Evolutionary conservation across 2,797 vertebrate genomes (phyloP), one percentile per base, ranked within the genome.

Genomic region (Cynopterus sphinx): DNA sequence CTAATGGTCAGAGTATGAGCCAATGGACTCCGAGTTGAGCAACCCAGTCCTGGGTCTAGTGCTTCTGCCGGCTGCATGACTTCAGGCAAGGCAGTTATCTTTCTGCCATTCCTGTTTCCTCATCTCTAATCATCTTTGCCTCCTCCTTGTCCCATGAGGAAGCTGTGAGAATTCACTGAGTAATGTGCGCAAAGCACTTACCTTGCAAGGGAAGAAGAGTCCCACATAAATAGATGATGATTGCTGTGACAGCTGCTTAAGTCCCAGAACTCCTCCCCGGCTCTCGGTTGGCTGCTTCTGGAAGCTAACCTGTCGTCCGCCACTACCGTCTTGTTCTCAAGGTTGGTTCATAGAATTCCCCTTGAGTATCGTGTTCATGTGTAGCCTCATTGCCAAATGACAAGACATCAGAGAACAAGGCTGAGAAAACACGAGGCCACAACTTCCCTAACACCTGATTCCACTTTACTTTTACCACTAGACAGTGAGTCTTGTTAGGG

Each of bases 121-220:
- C 96, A 90, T 91, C 90, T 95, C 79, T 93, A 85, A 87, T 85
- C 26, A 87, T 91, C 92, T 93, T 57, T 49, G 57, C 94, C 94
- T 89, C 88, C 95, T 96, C 96, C 97, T 85, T 84, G 78, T 59
- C 91, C 83, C 24, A 28, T 16, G 73, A 96, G 92, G 90, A 97
- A 95, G 95, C 96, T 95, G 91, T 95, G 96, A 96, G 97, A 96
- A 97, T 90, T 96, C 81, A 95, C 96, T 96, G 94, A 96, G 75
- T 94, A 95, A 96, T 90, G 57, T 87, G 71, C 81, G 63, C 77
- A 86, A 91, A 98, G 90, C 74, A 96, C 95, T 96, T 91, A 88
- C 85, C 95, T 95, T 89, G 79, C 79, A 78, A 55, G 22, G 70
- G 55, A 61, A 83, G 65, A 81, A 67, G 87, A 92, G 82, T 94